Evolutionary conservation across 2,888 invertebrate species (phyloP).

Genomic region (Pediacus dermestoides): DNA sequence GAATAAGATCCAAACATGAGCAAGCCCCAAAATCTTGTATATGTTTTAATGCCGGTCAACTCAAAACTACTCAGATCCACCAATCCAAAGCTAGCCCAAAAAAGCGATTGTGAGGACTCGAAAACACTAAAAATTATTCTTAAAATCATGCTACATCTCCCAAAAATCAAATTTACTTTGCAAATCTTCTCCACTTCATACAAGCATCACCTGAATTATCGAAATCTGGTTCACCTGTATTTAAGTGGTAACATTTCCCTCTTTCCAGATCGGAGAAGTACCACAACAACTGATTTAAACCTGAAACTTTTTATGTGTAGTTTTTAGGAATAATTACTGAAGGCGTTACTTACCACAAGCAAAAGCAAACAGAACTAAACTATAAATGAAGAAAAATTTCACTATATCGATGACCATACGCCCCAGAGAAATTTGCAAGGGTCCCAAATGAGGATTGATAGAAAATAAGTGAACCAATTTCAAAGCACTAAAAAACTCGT

Average conservation of each 20-base stretch:
- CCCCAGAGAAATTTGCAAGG: slow-evolving; percentile 88
- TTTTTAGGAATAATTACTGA: slow-evolving; percentile 2
- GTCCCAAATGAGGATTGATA: slow-evolving; percentile 93
- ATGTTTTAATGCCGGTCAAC: slow-evolving; percentile 90
- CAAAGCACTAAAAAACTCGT: slow-evolving; percentile 63
- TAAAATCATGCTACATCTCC: slow-evolving; percentile 2
- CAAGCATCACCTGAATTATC: slow-evolving; percentile 81
- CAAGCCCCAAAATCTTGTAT: slow-evolving; percentile 94
- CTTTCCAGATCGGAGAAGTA: slow-evolving; percentile 90
- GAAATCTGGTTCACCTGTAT: slow-evolving; percentile 74
- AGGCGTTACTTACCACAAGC: slow-evolving; percentile 73
- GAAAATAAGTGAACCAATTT: slow-evolving; percentile 97
- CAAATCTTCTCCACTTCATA: slow-evolving; percentile 82
- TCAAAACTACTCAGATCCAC: slow-evolving; percentile 93
- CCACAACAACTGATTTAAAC: slow-evolving; percentile 86
- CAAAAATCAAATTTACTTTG: slow-evolving; percentile 61
- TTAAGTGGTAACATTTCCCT: slow-evolving; percentile 75
- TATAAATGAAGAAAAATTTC: slow-evolving; percentile 94
- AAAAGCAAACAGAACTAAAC: slow-evolving; percentile 89
- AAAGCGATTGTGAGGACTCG: slow-evolving; percentile 95
- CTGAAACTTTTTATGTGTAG: slow-evolving; percentile 45
- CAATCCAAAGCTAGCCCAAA: slow-evolving; percentile 97
- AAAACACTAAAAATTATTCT: slow-evolving; percentile 69
- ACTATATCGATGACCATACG: slow-evolving; percentile 92
- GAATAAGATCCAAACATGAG: slow-evolving; percentile 98